These are phyloP conservation scores for Lithobius niger DNA, from an alignment of 1,140 invertebrate species.

Conservation along the genomic window DNA sequence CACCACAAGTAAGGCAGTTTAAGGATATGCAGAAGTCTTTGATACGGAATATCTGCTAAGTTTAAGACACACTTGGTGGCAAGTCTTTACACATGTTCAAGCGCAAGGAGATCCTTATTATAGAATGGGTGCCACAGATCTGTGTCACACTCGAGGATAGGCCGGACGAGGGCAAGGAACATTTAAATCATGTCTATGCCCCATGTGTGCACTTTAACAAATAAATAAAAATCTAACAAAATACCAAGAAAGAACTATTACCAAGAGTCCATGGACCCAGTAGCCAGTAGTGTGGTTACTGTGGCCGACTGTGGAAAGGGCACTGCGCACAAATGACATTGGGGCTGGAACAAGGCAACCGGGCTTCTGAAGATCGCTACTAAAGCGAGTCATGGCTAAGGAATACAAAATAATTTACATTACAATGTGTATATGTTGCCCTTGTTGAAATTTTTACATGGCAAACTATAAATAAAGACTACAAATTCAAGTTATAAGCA, in stretches of 20 bases:
- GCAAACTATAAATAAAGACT: neutral
- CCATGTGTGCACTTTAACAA: neutral
- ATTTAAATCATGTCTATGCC: too few species aligned
- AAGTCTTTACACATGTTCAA: too few species aligned
- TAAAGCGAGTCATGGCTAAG: neutral
- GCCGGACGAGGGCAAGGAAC: too few species aligned
- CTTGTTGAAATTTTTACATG: neutral
- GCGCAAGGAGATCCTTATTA: too few species aligned
- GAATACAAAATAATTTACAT: neutral
- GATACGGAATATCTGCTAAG: too few species aligned
- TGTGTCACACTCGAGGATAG: too few species aligned
- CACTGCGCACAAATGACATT: neutral
- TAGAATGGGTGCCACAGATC: too few species aligned
- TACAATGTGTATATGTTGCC: neutral
- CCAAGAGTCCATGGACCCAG: neutral
- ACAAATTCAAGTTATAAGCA: neutral
- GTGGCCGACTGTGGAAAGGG: neutral
- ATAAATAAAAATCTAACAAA: neutral
- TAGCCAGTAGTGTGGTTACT: neutral
- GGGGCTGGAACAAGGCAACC: neutral
- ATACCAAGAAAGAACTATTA: neutral
- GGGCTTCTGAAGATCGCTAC: neutral
- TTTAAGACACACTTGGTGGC: too few species aligned
- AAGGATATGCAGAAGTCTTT: too few species aligned
- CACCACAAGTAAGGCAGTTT: too few species aligned